Evolutionary conservation across 2,113 vertebrate genomes (phyloP).

Genomic region (Lepus timidus): DNA sequence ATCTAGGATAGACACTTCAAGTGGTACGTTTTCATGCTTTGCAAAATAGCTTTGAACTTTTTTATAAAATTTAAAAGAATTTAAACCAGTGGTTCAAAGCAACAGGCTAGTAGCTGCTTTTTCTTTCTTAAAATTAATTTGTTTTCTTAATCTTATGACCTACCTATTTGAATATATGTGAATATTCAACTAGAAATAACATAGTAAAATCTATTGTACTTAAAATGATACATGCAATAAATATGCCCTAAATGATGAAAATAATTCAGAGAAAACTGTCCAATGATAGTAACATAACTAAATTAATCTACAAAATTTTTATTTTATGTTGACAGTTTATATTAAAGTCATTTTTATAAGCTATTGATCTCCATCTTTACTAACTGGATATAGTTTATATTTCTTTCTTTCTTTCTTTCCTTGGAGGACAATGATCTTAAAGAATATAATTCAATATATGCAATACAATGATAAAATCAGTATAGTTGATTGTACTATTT

Average conservation of each 20-base stretch:
- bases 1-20: neutral
- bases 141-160: neutral
- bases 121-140: neutral
- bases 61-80: neutral
- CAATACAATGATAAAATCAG: constrained; percentile 19
- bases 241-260: neutral
- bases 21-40: neutral
- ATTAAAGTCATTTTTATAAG: constrained; percentile 70
- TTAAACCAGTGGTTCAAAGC: neutral
- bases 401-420: neutral
- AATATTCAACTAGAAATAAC: neutral
- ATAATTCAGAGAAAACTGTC: neutral
- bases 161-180: neutral
- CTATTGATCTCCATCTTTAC: constrained; percentile 49
- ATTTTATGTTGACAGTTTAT: constrained; percentile 38
- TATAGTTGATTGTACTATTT: constrained; percentile 5
- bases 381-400: constrained; percentile 62
- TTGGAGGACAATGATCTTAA: neutral
- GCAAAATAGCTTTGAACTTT: neutral
- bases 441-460: neutral
- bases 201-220: neutral
- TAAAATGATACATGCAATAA: neutral
- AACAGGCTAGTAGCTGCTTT: neutral
- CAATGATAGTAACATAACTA: neutral
- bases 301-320: constrained; percentile 33